Conservation (phyloP, 2,797 vertebrate genomes). For the Aselliscus stoliczkanus region DNA sequence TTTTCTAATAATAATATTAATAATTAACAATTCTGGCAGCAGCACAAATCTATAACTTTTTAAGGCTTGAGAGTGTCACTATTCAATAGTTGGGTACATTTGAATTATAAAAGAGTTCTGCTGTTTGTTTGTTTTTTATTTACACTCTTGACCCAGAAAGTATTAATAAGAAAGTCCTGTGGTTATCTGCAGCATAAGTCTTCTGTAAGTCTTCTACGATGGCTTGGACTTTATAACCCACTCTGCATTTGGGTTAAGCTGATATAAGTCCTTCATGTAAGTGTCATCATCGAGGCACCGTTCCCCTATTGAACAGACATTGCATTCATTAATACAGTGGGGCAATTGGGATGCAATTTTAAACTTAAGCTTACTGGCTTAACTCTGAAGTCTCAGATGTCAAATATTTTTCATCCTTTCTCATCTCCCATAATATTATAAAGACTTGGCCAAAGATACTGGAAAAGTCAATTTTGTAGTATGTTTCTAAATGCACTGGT, state of each 20-base stretch:
- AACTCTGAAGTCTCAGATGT: background rate
- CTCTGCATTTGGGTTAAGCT: conserved; percentile 94
- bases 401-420: background rate
- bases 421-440: background rate
- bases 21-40: conserved; percentile 55
- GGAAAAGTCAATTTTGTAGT: background rate
- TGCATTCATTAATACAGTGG: background rate
- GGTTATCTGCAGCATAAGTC: background rate
- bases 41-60: conserved; percentile 22
- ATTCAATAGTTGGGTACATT: background rate
- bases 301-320: conserved; percentile 83
- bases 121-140: conserved; percentile 39
- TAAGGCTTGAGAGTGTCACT: conserved; percentile 29
- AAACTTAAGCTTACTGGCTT: background rate
- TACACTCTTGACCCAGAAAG: conserved; percentile 53
- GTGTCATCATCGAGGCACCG: conserved; percentile 92
- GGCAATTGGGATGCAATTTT: accelerated
- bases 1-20: background rate
- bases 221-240: conserved; percentile 93
- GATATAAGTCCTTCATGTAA: conserved; percentile 94
- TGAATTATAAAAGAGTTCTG: conserved; percentile 51
- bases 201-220: conserved; percentile 74
- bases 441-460: background rate
- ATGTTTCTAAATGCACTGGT: background rate
- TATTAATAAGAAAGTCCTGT: background rate